These are phyloP conservation scores for Campylorhamphus procurvoides DNA, from an alignment of 2,113 vertebrate genomes.

Conservation along the genomic window DNA sequence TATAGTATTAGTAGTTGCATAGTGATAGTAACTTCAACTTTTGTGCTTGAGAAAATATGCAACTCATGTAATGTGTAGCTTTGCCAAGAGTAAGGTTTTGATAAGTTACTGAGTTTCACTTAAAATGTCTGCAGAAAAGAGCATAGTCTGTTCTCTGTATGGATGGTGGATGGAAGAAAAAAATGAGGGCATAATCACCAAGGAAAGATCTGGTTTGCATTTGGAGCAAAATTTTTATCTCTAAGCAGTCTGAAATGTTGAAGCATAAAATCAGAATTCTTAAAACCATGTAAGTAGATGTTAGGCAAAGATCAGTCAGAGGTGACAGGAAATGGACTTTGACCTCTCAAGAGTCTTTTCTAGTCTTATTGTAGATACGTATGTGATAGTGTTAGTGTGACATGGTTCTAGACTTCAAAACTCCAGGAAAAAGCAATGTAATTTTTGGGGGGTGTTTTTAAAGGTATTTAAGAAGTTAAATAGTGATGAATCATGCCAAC, in stretches of 20 bases:
- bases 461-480: neutral
- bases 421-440: neutral
- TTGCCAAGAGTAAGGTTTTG: neutral
- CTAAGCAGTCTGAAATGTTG: neutral
- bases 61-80: neutral
- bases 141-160: neutral
- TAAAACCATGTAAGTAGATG: neutral
- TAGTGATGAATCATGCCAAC: neutral
- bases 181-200: neutral
- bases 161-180: neutral
- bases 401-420: neutral
- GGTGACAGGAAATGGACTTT: neutral
- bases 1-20: too few species aligned
- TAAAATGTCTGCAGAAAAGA: neutral
- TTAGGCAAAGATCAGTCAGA: neutral
- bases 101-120: neutral
- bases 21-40: neutral
- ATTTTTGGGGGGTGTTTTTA: too few species aligned
- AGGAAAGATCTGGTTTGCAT: accelerated
- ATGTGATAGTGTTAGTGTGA: neutral
- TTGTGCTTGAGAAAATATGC: neutral
- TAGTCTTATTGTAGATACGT: accelerated
- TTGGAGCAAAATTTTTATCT: neutral
- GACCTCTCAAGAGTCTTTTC: neutral
- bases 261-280: neutral